phyloP scores from a whole-genome alignment of 2,113 vertebrate genomes.

The Ptilonorhynchus violaceus region DNA sequence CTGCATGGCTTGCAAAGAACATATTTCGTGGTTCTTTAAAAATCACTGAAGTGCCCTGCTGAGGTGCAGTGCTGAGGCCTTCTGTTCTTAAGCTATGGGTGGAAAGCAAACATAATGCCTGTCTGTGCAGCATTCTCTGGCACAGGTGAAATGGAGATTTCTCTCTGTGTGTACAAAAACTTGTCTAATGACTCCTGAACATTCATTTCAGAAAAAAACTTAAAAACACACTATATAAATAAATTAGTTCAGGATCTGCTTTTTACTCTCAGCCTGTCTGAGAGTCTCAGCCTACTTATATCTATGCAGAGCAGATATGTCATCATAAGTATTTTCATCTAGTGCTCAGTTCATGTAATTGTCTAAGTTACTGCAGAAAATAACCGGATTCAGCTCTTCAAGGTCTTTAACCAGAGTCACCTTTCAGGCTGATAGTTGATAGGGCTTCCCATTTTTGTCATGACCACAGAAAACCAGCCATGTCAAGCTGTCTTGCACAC shows the following conservation, averaged over 20 bases:
- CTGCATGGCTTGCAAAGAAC: not conserved
- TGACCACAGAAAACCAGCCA: not conserved
- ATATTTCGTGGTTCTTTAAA: not conserved
- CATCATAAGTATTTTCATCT: not conserved
- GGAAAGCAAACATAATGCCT: not conserved
- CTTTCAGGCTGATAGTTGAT: not conserved
- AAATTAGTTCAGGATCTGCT: not conserved
- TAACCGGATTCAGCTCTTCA: not conserved
- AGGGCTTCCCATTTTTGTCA: not conserved
- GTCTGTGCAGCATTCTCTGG: not conserved
- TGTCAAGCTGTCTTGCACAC: not conserved
- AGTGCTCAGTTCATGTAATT: not conserved
- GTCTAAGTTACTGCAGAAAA: not conserved
- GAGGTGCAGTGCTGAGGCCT: not conserved
- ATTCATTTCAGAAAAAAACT: not conserved
- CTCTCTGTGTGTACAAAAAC: not conserved
- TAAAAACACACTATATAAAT: not conserved
- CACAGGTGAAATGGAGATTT: not conserved
- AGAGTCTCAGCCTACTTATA: not conserved
- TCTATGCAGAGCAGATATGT: not conserved
- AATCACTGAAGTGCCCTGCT: not conserved
- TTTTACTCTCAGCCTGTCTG: too few species aligned
- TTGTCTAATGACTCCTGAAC: not conserved
- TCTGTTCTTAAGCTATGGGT: not conserved
- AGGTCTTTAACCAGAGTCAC: not conserved